Evolutionary conservation across 2,888 invertebrate genomes (phyloP), one percentile per base, ranked within the genome.

Genomic region (Emmelina monodactyla): DNA sequence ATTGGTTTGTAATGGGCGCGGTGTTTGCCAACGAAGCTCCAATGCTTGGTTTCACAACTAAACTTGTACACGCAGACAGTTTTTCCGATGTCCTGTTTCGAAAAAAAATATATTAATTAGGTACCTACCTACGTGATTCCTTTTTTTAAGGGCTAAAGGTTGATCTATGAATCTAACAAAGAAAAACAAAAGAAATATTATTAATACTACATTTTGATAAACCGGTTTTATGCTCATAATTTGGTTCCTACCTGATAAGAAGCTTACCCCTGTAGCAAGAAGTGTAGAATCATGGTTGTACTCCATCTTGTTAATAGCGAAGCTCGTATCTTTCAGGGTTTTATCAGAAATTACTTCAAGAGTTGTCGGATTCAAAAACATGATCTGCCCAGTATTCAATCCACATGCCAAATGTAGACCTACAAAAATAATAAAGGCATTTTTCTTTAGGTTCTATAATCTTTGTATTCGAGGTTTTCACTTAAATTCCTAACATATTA

Each of bases 1-100:
- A 89, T 79, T 1, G 78, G 66, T 39, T 82, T 81, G 46, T 80
- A 83, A 55, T 89, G 88, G 0, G 85, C 73, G 31, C 83, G 68
- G 41, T 84, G 80, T 55, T 87, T 87, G 9, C 85, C 88, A 14
- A 83, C 39, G 40, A 82, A 82, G 1, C 45, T 42, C 86, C 87
- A 88, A 3, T 43, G 31, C 4, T 58, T 55, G 1, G 40, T 45
- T 0, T 53, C 42, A 11, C 68, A 63, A 39, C 66, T 51, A 41
- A 72, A 80, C 40, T 66, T 65, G 47, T 81, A 72, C 2, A 85
- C 71, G 41, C 75, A 75, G 1, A 86, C 73, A 0, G 83, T 82
- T 47, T 61, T 63, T 6, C 71, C 66, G 4, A 46, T 47, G 46
- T 87, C 86, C 86, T 87, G 46, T n/a, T n/a, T n/a, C n/a, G n/a